Base-by-base conservation (phyloP, 1,140 invertebrate species). In the Procambarus clarkii region DNA sequence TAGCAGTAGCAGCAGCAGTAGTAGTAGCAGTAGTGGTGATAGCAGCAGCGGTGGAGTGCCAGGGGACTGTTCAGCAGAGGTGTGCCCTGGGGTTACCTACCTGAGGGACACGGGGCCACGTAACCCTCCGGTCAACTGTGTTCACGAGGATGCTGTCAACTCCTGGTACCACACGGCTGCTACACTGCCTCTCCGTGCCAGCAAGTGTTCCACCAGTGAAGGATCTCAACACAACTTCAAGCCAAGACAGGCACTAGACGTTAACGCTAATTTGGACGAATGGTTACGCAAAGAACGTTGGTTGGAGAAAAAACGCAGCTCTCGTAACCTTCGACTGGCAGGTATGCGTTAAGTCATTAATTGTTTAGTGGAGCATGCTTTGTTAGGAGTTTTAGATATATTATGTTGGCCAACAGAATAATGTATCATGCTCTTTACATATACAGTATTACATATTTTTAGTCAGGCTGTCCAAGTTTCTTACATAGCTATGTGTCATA, bases 1-100 rank as follows among this genome's bases (percentile, higher is more conserved):
- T n/a, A 87, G 76, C 76, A 60, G 71, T 34, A 84, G 46, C 24
- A 82, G 88, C 46, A 91, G 54, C n/a, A 85, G 58, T 54, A 91
- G 74, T 24, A 91, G 89, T 50, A 91, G 83, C 58, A 74, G 54
- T 5, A 84, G 54, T 50, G 46, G 50, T 44, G 64, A 44, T 18
- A 83, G 44, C 21, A 69, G 48, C 9, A 83, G 83, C 45, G 76
- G 78, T 5, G 46, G 58, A 34, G 46, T 46, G 48, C 34, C 7
- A 2, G 82, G 69, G 8, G 83, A 86, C n/a, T 64, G 60, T 24
- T 71, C 78, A 13, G 74, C 76, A 5, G 54, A 64, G 1, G 58
- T 90, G 54, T 85, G 82, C 45, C 89, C 89, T n/a, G 71, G 89
- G n/a, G 76, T 91, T 21, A 91, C 89, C 1, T 91, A 91, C 82